These are phyloP conservation scores for Vannuccia rotundouncinata DNA, from an alignment of 2,888 invertebrate genomes.

Conservation along the genomic window DNA sequence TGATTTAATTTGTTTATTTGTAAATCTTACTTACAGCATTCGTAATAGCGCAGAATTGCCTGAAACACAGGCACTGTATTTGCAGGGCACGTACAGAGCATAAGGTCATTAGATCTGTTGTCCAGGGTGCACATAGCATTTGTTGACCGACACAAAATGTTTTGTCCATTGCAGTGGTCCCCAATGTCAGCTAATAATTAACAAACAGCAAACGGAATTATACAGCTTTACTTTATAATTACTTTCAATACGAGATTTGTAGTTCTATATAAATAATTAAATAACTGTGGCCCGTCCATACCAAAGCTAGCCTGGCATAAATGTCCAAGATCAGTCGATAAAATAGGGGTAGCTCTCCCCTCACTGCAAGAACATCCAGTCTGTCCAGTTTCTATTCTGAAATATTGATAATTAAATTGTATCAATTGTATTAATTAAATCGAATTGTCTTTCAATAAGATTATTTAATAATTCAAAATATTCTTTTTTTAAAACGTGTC, in stretches of 20 bases:
- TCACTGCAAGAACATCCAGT: constrained; percentile 31
- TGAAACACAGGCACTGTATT: constrained; percentile 38
- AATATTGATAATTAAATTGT: constrained; percentile 1
- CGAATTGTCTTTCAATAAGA: too few relatives aligned
- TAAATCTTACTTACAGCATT: constrained; percentile 39
- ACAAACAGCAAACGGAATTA: background rate
- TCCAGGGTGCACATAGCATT: constrained; percentile 11
- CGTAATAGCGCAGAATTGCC: constrained; percentile 31
- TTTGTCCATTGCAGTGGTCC: constrained; percentile 27
- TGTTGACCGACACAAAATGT: constrained; percentile 27
- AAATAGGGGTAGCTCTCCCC: background rate
- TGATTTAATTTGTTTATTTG: too few relatives aligned
- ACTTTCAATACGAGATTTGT: background rate
- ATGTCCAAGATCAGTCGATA: background rate
- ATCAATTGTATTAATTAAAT: too few relatives aligned
- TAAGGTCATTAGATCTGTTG: background rate
- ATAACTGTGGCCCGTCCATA: background rate
- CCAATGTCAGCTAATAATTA: constrained; percentile 36
- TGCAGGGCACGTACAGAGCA: background rate
- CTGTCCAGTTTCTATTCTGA: constrained; percentile 25
- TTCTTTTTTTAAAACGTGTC: too few relatives aligned
- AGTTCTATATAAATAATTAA: background rate
- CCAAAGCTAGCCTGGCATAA: background rate
- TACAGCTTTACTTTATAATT: background rate
- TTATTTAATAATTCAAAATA: too few relatives aligned